These are phyloP conservation scores for Eueides isabella DNA, from an alignment of 1,140 invertebrate species.

Conservation along the genomic window DNA sequence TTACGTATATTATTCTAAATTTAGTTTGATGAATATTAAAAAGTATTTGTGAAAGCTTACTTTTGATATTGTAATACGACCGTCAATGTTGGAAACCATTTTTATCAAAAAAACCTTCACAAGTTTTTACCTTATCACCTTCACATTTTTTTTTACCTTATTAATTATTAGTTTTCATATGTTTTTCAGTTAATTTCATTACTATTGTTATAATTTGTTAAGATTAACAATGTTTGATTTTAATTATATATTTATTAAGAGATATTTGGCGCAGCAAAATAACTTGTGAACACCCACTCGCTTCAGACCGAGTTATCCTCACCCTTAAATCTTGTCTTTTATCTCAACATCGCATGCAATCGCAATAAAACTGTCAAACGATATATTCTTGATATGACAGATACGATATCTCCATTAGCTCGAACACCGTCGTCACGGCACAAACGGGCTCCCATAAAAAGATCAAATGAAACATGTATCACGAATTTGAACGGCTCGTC, in stretches of 20 bases:
- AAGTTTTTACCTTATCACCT: no score
- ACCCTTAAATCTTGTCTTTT: conserved; percentile 51
- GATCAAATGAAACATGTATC: conserved; percentile 59
- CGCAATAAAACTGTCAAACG: conserved; percentile 76
- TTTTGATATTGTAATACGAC: no score
- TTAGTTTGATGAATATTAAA: neutral
- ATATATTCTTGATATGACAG: conserved; percentile 71
- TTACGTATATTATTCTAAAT: no score
- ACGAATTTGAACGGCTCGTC: conserved; percentile 58
- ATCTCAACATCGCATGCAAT: conserved; percentile 64
- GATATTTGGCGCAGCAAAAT: conserved; percentile 20
- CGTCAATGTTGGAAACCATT: no score
- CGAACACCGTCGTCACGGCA: conserved; percentile 63
- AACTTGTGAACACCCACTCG: conserved; percentile 41
- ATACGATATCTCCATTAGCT: conserved; percentile 76
- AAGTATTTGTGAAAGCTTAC: no score
- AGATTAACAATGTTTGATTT: no score
- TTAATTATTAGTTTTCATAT: no score
- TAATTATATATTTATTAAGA: conserved; percentile 1
- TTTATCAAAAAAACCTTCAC: no score
- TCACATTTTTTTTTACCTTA: no score
- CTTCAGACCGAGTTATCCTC: conserved; percentile 39
- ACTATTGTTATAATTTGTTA: no score
- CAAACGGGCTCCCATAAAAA: conserved; percentile 62
- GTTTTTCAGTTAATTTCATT: no score